Percentiles rank a stretch among this genome's conserved stretches.
Evolutionary conservation across 2,113 vertebrate genomes (phyloP).

Genomic region (Epinephelus moara): DNA sequence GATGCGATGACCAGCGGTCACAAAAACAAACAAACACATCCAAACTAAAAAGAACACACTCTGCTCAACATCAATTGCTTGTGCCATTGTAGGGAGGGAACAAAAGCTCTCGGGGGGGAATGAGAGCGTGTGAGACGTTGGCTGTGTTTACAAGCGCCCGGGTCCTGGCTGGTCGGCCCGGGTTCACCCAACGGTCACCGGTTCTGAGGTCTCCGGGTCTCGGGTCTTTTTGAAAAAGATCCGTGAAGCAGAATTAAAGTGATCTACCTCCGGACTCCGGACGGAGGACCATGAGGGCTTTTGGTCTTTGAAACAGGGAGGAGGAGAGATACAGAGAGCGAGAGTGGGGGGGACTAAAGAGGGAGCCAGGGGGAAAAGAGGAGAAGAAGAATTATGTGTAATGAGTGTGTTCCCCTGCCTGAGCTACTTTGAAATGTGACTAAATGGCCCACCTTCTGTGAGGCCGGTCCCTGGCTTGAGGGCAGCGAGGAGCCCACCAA

Average conservation of each 20-base stretch:
- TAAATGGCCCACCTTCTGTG: constrained; percentile 77
- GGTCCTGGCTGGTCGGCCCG: constrained; percentile 70
- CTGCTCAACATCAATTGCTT: constrained; percentile 64
- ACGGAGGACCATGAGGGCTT: constrained; percentile 65
- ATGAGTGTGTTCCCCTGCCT: constrained; percentile 75
- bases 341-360: constrained; percentile 24
- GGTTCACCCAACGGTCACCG: constrained; percentile 84
- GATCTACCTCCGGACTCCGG: constrained; percentile 85
- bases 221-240: constrained; percentile 86
- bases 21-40: constrained; percentile 59
- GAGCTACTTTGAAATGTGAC: constrained; percentile 83
- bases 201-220: constrained; percentile 84
- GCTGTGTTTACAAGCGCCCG: constrained; percentile 77
- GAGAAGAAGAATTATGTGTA: constrained; percentile 76
- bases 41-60: constrained; percentile 36
- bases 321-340: constrained; percentile 50
- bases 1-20: constrained; percentile 34
- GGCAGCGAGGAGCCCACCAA: constrained; percentile 40
- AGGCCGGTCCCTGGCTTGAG: constrained; percentile 52
- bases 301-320: constrained; percentile 60
- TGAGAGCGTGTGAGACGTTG: constrained; percentile 78
- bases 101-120: constrained; percentile 68
- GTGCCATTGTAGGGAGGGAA: constrained; percentile 66
- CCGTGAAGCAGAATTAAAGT: constrained; percentile 89
- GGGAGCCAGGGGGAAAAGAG: constrained; percentile 40